Evolutionary conservation across 2,888 invertebrate genomes (phyloP).

Genomic region (Agrotis clavis): DNA sequence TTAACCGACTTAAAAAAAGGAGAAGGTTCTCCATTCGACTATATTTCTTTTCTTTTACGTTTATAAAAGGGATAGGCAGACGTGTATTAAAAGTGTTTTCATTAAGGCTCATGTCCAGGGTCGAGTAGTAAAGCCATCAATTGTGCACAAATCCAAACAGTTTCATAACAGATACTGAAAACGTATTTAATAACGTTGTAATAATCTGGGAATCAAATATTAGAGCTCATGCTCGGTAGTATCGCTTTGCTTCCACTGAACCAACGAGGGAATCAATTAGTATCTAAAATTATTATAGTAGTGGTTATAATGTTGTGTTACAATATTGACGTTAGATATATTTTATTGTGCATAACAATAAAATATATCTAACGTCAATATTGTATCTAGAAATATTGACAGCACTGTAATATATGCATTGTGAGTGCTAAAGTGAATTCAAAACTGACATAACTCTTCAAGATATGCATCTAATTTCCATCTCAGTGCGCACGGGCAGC

Average conservation of each 20-base stretch:
- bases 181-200: neutral
- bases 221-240: neutral
- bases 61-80: neutral
- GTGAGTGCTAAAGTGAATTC: conserved; percentile 18
- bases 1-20: too few relatives aligned
- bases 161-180: too few relatives aligned
- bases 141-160: too few relatives aligned
- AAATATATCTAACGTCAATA: neutral
- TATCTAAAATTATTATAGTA: neutral
- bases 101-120: too few relatives aligned
- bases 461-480: conserved; percentile 19
- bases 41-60: too few relatives aligned
- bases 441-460: conserved; percentile 7
- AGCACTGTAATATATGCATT: neutral
- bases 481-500: neutral
- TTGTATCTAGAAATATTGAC: neutral
- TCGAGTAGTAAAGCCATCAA: neutral
- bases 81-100: too few relatives aligned
- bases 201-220: neutral
- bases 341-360: conserved; percentile 1
- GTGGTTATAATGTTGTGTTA: conserved; percentile 1
- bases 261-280: neutral
- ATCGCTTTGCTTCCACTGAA: neutral
- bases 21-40: too few relatives aligned
- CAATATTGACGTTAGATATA: too few relatives aligned